Conservation (phyloP, 2,797 vertebrate species). For the Sebastes iracundus region DNA sequence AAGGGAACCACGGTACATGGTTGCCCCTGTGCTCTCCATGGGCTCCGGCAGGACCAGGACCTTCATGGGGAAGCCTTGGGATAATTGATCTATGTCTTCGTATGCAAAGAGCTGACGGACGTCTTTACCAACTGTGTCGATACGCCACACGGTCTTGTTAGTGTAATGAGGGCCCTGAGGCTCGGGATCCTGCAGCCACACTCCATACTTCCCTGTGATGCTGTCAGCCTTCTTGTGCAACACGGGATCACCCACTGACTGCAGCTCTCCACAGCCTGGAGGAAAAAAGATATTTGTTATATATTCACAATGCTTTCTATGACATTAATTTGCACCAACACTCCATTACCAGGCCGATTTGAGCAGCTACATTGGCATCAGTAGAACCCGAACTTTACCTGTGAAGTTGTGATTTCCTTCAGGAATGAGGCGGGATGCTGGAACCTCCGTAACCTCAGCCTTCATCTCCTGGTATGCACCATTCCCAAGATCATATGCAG, state of each 20-base stretch:
- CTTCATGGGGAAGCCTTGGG: constrained; percentile 88
- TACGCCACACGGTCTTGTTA: constrained; percentile 88
- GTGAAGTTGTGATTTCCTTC: constrained; percentile 52
- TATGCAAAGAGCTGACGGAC: constrained; percentile 92
- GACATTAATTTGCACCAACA: no score
- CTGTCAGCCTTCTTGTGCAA: constrained; percentile 88
- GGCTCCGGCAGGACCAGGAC: constrained; percentile 88
- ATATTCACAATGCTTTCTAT: neutral
- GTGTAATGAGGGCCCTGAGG: constrained; percentile 78
- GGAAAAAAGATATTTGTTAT: neutral
- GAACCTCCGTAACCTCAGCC: constrained; percentile 88
- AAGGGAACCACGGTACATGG: constrained; percentile 86
- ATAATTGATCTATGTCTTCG: constrained; percentile 84
- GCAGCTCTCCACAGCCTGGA: constrained; percentile 89
- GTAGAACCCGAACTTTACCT: constrained; percentile 51
- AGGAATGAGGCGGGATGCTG: constrained; percentile 78
- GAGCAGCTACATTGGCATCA: neutral
- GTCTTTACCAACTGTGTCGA: constrained; percentile 88
- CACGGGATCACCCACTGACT: constrained; percentile 87
- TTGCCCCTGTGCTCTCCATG: constrained; percentile 91
- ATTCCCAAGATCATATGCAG: constrained; percentile 77
- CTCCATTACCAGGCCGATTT: neutral
- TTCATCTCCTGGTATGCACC: constrained; percentile 91
- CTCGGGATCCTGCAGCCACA: constrained; percentile 94
- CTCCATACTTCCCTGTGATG: constrained; percentile 92